Evolutionary conservation across 2,113 vertebrate genomes (phyloP).

Genomic region (Cacatua alba): DNA sequence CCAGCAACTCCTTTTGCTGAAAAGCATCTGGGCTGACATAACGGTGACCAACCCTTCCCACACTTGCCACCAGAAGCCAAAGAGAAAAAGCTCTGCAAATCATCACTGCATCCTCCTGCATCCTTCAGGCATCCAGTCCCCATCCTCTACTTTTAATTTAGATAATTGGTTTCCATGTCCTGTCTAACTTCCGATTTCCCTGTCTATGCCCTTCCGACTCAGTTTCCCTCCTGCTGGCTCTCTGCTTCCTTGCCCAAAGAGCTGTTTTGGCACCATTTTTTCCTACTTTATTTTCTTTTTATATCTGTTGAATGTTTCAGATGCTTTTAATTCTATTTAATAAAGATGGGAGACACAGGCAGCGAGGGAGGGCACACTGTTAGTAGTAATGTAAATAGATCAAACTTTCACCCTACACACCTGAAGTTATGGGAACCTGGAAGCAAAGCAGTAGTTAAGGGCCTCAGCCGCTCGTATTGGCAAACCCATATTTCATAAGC

Average conservation of each 20-base stretch:
- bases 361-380: not conserved
- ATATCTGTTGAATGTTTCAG: not conserved
- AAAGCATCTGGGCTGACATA: not conserved
- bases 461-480: slow-evolving; percentile 41
- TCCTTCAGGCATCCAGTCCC: not conserved
- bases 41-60: not conserved
- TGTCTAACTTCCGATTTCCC: not conserved
- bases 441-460: not conserved
- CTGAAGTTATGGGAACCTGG: not conserved
- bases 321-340: not conserved
- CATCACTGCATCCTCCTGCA: not conserved
- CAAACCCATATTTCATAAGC: slow-evolving; percentile 66
- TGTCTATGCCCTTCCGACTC: not conserved
- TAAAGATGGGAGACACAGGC: not conserved
- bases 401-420: slow-evolving; percentile 3
- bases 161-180: not conserved
- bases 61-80: not conserved
- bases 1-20: not conserved
- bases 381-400: not conserved
- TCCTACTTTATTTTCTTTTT: not conserved
- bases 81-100: not conserved
- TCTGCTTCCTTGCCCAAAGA: not conserved
- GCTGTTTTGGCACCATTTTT: not conserved
- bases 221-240: not conserved
- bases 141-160: not conserved